Conservation (phyloP, 2,113 vertebrate species). For the Arvicanthis niloticus region DNA sequence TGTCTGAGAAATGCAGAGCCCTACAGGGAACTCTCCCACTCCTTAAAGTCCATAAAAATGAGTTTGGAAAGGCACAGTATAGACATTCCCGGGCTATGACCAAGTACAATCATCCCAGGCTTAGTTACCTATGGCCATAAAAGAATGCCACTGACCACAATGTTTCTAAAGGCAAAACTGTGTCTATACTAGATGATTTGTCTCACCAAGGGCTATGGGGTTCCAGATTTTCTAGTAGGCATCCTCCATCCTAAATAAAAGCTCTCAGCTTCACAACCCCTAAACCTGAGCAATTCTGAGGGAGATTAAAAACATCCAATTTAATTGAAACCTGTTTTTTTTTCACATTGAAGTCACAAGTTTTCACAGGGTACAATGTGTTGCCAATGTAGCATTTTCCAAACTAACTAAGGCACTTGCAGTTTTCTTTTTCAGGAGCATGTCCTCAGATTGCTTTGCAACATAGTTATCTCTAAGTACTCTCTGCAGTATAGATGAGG, state of each 20-base stretch:
- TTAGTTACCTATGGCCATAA: background rate
- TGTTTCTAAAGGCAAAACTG: conserved; percentile 8
- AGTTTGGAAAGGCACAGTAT: conserved; percentile 32
- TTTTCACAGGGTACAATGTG: conserved; percentile 75
- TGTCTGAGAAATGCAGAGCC: conserved; percentile 17
- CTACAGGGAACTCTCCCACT: background rate
- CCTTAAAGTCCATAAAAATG: conserved; percentile 35
- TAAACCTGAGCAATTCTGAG: conserved; percentile 16
- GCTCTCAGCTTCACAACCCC: conserved; percentile 7
- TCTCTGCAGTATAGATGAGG: background rate
- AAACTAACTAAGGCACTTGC: conserved; percentile 60
- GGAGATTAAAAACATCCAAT: conserved; percentile 69
- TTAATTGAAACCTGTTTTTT: conserved; percentile 78
- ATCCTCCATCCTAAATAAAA: conserved; percentile 46
- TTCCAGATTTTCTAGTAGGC: conserved; percentile 62
- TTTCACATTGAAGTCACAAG: conserved; percentile 77
- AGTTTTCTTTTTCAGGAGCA: conserved; percentile 64
- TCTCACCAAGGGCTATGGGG: background rate
- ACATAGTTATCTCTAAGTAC: background rate
- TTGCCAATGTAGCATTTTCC: conserved; percentile 76
- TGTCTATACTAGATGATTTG: background rate
- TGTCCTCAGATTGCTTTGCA: conserved; percentile 75
- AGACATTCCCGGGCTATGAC: conserved; percentile 13
- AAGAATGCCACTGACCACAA: background rate
- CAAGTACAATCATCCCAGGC: conserved; percentile 36